These are phyloP conservation scores for Ophion obscuratus DNA, from an alignment of 2,888 invertebrate species.

Conservation along the genomic window DNA sequence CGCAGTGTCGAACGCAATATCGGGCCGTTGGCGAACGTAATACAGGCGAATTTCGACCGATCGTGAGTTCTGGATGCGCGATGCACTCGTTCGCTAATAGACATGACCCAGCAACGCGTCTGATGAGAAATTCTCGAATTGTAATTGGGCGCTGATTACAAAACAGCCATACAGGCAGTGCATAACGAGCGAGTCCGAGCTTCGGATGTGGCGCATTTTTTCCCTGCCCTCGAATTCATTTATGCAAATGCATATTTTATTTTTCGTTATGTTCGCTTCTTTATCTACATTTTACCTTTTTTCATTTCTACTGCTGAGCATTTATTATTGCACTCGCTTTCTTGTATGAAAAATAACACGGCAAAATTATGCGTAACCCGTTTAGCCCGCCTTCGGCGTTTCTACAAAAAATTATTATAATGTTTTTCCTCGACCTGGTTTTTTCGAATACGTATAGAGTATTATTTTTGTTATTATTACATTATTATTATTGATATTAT, in stretches of 20 bases:
- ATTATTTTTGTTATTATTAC: too few species aligned
- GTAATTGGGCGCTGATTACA: slow-evolving; percentile 15
- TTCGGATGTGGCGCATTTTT: background rate
- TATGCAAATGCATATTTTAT: too few species aligned
- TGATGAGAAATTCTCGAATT: slow-evolving; percentile 18
- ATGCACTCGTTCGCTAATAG: slow-evolving; percentile 5
- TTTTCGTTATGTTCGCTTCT: background rate
- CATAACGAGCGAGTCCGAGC: background rate
- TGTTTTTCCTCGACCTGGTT: too few species aligned
- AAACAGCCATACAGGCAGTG: background rate
- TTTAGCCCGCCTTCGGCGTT: too few species aligned
- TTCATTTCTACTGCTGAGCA: too few species aligned
- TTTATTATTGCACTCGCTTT: too few species aligned
- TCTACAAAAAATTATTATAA: too few species aligned
- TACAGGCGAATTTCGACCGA: slow-evolving; percentile 8
- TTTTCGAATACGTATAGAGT: too few species aligned
- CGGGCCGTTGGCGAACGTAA: background rate
- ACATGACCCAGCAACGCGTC: slow-evolving; percentile 3
- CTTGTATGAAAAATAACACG: too few species aligned
- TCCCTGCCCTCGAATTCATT: background rate
- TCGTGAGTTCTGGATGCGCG: slow-evolving; percentile 20
- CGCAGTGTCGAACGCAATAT: background rate
- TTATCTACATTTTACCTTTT: too few species aligned
- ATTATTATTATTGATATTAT: too few species aligned
- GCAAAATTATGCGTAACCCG: too few species aligned